These are phyloP conservation scores for Xanthorhoe designata DNA, from an alignment of 2,888 invertebrate species.

Conservation along the genomic window DNA sequence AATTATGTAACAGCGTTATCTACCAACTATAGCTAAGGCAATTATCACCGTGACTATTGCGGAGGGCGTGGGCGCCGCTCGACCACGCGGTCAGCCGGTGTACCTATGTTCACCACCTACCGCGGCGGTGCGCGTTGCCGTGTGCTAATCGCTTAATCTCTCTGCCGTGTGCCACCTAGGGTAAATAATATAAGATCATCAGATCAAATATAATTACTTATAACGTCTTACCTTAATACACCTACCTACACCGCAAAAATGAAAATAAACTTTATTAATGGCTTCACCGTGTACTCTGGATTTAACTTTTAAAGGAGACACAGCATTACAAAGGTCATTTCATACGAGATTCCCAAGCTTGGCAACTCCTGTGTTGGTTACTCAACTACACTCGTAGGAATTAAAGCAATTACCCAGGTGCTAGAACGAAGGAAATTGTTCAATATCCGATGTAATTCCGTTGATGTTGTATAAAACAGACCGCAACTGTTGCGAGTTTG, in stretches of 20 bases:
- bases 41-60: too few relatives aligned
- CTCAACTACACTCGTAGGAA: conserved; percentile 46
- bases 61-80: too few relatives aligned
- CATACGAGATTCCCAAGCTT: background rate
- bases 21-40: too few relatives aligned
- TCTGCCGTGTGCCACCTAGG: too few relatives aligned
- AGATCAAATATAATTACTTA: too few relatives aligned
- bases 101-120: too few relatives aligned
- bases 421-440: conserved; percentile 62
- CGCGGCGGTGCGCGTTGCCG: too few relatives aligned
- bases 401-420: conserved; percentile 58
- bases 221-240: background rate
- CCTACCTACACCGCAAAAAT: background rate
- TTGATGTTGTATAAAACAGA: conserved; percentile 30
- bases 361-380: conserved; percentile 12
- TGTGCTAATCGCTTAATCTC: too few relatives aligned
- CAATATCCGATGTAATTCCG: conserved; percentile 61
- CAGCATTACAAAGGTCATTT: background rate
- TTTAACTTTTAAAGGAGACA: background rate
- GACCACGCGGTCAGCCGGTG: too few relatives aligned
- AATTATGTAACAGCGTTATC: too few relatives aligned
- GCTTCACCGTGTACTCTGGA: background rate
- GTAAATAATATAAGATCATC: too few relatives aligned
- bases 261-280: background rate
- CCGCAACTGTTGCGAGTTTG: conserved; percentile 30